Evolutionary conservation across 1,140 invertebrate species (phyloP), one percentile per base, ranked within the genome.

Genomic region (Venturia canescens): DNA sequence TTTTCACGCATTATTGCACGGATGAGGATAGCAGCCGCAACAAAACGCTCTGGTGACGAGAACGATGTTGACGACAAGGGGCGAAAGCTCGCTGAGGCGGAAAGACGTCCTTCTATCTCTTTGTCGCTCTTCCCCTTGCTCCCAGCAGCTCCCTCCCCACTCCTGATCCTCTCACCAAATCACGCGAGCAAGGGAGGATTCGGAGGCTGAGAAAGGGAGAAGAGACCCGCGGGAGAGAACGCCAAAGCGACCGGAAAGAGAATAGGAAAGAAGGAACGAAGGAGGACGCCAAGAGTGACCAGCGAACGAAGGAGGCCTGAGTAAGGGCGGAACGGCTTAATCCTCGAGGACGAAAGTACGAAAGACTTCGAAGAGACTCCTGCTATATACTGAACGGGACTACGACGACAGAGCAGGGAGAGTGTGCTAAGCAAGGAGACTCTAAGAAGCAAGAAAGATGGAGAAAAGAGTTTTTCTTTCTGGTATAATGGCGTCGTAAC

Each of bases 211-310:
- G 9, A 29, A 44, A 9, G 18, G 72, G 21, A 11, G 38, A 27
- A 79, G 57, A 60, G 3, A 60, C 57, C 57, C 48, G 15, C 1
- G 48, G 29, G 76, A 48, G 80, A 81, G 57, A 57, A n/a, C 31
- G 60, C 71, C 16, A 70, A 38, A 26, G 44, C 13, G 69, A 78
- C 15, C 44, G n/a, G 78, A 82, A 81, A 79, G 67, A 71, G 71
- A 82, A 79, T 70, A 23, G 50, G 26, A 60, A 34, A 79, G 21
- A 82, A 29, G 29, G 34, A 48, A 29, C 27, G 69, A 79, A 67
- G 84, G 78, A 83, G 80, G 80, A 78, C 75, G 80, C 74, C 27
- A 63, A 76, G 74, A 57, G 74, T 76, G 63, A 27, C 27, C 9
- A 29, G 18, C 27, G 63, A 29, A 29, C 3, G 3, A 21, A 9